Percentiles rank a stretch among this genome's conserved stretches.
Conservation (phyloP, 2,113 vertebrate genomes). For the Gorsachius goisagi region DNA sequence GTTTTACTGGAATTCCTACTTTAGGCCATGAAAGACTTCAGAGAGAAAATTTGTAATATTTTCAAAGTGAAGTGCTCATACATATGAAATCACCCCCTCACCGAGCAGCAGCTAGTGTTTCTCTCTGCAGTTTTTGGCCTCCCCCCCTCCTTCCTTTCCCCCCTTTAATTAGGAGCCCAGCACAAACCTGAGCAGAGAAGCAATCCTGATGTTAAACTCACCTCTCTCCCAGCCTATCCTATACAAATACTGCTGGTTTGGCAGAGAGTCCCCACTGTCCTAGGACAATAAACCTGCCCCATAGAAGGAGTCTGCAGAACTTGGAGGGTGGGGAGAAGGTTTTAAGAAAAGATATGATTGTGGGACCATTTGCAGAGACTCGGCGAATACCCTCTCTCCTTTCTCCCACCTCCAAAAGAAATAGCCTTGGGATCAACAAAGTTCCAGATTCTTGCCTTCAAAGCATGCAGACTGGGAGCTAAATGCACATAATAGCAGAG, state of each 20-base stretch:
- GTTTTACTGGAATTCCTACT: conserved; percentile 62
- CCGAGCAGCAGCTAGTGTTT: neutral
- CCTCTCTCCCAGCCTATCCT: neutral
- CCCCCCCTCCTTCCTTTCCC: too few species aligned
- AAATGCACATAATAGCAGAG: neutral
- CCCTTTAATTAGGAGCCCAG: neutral
- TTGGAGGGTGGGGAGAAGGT: neutral
- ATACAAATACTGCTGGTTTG: neutral
- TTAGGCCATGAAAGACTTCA: conserved; percentile 39
- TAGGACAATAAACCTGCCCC: neutral
- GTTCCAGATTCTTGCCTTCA: neutral
- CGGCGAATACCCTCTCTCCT: rapidly evolving
- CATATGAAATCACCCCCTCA: conserved; percentile 7
- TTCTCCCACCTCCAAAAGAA: neutral
- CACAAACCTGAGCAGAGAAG: neutral
- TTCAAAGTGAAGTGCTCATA: conserved; percentile 18
- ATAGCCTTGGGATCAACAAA: neutral
- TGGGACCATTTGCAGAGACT: neutral
- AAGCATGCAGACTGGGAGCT: neutral
- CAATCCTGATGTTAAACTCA: neutral
- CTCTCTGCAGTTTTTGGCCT: neutral
- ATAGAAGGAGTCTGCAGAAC: neutral
- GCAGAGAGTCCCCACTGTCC: neutral
- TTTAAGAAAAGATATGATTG: neutral
- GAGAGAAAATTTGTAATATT: conserved; percentile 24